phyloP scores from a whole-genome alignment of 2,797 vertebrate species.

The Fratercula arctica region DNA sequence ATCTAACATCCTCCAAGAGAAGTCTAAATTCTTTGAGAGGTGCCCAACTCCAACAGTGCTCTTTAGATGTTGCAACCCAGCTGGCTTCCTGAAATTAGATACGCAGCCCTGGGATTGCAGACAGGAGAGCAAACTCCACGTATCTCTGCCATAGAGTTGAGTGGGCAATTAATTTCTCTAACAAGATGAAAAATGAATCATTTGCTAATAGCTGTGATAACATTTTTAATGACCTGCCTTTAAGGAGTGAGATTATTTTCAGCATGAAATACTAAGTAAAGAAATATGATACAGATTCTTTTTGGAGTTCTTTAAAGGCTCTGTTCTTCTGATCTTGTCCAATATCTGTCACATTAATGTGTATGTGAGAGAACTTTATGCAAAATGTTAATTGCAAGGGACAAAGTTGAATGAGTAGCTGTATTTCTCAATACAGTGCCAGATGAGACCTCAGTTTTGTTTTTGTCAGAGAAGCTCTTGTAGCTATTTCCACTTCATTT shows the following conservation, averaged over 20 bases:
- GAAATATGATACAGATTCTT: not conserved
- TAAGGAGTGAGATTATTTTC: not conserved
- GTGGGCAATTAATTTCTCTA: not conserved
- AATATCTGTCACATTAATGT: not conserved
- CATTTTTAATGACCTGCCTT: constrained; percentile 32
- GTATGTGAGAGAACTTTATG: not conserved
- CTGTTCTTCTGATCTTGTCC: not conserved
- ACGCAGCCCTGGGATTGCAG: not conserved
- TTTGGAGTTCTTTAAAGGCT: not conserved
- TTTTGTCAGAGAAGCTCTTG: not conserved
- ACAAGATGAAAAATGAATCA: not conserved
- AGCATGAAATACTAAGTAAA: not conserved
- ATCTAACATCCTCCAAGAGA: not conserved
- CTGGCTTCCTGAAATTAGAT: not conserved
- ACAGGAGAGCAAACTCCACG: not conserved
- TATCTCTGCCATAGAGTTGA: not conserved
- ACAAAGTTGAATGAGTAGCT: not conserved
- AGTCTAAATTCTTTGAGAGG: not conserved
- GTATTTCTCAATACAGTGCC: not conserved
- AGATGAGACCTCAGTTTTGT: not conserved
- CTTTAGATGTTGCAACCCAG: not conserved
- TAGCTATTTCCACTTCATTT: not conserved
- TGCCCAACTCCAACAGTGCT: not conserved
- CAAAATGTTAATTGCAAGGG: not conserved
- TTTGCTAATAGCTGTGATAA: constrained; percentile 35